These are phyloP conservation scores for Gastrophysa polygoni DNA, from an alignment of 2,888 invertebrate genomes.

Conservation along the genomic window DNA sequence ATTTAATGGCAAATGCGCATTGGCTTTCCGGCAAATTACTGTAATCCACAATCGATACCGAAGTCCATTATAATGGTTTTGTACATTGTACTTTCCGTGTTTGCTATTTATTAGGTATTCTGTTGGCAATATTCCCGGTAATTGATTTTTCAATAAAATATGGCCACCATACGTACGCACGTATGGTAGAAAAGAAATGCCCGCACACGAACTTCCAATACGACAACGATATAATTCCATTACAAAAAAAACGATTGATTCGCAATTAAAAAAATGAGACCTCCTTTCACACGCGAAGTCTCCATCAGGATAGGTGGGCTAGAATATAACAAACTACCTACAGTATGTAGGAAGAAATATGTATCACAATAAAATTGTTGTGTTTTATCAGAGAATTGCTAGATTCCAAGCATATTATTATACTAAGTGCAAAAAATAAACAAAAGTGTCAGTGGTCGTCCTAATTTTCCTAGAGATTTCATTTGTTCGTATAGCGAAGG, in stretches of 20 bases:
- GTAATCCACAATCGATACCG: slow-evolving; percentile 51
- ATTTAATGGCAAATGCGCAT: slow-evolving; percentile 52
- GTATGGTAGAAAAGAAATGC: slow-evolving; percentile 36
- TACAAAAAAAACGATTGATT: slow-evolving; percentile 27
- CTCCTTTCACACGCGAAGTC: neutral
- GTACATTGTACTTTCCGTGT: slow-evolving; percentile 43
- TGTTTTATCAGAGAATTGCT: too few relatives aligned
- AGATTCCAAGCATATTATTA: too few relatives aligned
- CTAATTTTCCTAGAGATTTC: too few relatives aligned
- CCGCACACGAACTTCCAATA: slow-evolving; percentile 19
- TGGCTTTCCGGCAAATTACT: slow-evolving; percentile 52
- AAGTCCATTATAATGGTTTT: slow-evolving; percentile 32
- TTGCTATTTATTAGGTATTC: slow-evolving; percentile 51
- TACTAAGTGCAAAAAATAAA: too few relatives aligned
- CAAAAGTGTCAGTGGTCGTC: too few relatives aligned
- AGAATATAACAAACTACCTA: neutral
- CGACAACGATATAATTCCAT: slow-evolving; percentile 20
- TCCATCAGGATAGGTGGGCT: neutral
- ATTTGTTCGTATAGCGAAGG: too few relatives aligned
- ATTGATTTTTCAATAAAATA: slow-evolving; percentile 51
- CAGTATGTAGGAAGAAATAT: too few relatives aligned
- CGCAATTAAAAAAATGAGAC: slow-evolving; percentile 10
- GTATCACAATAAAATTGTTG: too few relatives aligned
- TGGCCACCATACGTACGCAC: slow-evolving; percentile 21
- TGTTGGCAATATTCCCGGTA: slow-evolving; percentile 47